Evolutionary conservation across 1,140 invertebrate genomes (phyloP), one percentile per base, ranked within the genome.

Genomic region (Bombus difficillimus): DNA sequence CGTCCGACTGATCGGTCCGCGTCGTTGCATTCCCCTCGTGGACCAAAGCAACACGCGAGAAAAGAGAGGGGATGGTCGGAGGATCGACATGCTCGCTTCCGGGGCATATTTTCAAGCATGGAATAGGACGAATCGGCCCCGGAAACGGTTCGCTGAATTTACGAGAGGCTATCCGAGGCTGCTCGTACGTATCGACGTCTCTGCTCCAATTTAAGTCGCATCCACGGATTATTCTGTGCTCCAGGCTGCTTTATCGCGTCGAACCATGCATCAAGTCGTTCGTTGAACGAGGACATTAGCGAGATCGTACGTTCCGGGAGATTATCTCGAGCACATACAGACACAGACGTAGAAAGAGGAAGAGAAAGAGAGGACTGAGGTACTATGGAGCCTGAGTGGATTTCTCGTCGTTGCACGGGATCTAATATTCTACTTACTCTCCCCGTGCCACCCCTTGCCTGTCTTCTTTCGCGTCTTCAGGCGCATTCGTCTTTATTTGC

Each of bases 131-230:
- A 78, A 69, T 78, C 83, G 47, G 41, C 47, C 25, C 62, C 75
- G 84, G 80, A 86, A 89, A 53, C 84, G 84, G 47, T 57, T 59
- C 80, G 10, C 43, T 86, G 84, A 68, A 89, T 89, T 89, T 89
- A 89, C 88, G 87, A 41, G 64, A 9, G 57, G 76, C 53, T 43
- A 84, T 87, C 39, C 81, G 18, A n/a, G 32, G n/a, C 47, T 5
- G 72, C 5, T 78, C 59, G 64, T 53, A 77, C 77, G 43, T 76
- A 59, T 86, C 84, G 79, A 80, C 64, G 62, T 74, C 80, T 77
- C 82, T 41, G 59, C 47, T 34, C 77, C 77, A 74, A 79, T 88
- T 89, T 82, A 66, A 82, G n/a, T 34, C 78, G 53, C 59, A 59
- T 77, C 59, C 66, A 77, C 62, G 64, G 74, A 88, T 86, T 82